Percentiles rank a stretch among this genome's conserved stretches.
Conservation (phyloP, 2,888 invertebrate species). For the Zele albiditarsus region DNA sequence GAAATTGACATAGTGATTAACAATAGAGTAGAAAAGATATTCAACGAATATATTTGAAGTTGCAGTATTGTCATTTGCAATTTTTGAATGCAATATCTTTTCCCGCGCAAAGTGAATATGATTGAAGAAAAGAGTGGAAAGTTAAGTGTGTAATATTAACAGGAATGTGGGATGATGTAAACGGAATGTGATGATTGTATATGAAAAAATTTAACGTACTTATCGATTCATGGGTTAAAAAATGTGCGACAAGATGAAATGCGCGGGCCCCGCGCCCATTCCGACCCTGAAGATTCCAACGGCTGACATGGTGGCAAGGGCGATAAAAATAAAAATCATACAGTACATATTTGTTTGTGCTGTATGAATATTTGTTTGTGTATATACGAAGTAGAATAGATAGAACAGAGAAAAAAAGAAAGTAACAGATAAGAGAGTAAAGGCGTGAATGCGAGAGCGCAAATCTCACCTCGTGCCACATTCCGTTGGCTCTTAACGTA, state of each 20-base stretch:
- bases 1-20: too few species aligned
- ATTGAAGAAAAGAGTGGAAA: background rate
- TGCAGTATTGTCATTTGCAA: too few species aligned
- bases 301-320: background rate
- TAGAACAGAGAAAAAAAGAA: constrained; percentile 24
- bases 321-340: background rate
- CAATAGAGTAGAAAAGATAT: too few species aligned
- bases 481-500: constrained; percentile 64
- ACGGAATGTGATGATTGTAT: background rate
- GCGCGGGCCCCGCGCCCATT: background rate
- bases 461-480: constrained; percentile 72
- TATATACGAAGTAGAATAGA: background rate
- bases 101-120: background rate
- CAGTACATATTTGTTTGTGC: background rate
- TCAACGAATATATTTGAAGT: too few species aligned
- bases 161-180: background rate
- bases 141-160: background rate
- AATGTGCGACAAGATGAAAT: background rate
- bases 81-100: background rate
- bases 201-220: background rate
- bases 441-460: constrained; percentile 51
- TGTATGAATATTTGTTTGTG: background rate
- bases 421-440: constrained; percentile 42
- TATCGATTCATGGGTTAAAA: background rate
- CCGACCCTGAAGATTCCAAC: background rate